Evolutionary conservation across 2,888 invertebrate species (phyloP).

Genomic region (Masnerella sp.): DNA sequence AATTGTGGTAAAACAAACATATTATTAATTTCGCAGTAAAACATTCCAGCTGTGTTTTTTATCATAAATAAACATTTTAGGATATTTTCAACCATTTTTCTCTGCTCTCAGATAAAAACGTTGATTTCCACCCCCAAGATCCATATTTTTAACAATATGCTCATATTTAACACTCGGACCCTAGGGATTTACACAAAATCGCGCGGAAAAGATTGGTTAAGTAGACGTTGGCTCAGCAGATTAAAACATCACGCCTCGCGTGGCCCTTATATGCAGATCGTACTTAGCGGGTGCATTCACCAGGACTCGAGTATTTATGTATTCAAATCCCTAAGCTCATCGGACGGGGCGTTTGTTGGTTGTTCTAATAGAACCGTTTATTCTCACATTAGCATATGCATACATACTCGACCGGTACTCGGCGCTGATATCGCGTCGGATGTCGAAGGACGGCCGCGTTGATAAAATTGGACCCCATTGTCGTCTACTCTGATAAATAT

Average conservation of each 20-base stretch:
- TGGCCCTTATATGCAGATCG: conserved; percentile 68
- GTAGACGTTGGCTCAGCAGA: conserved; percentile 60
- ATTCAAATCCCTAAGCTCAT: conserved; percentile 76
- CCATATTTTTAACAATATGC: conserved; percentile 23
- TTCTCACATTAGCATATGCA: conserved; percentile 75
- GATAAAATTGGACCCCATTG: conserved; percentile 55
- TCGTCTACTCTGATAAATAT: conserved; percentile 56
- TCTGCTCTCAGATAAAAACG: too few species aligned
- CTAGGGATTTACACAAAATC: conserved; percentile 39
- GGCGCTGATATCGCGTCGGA: conserved; percentile 41
- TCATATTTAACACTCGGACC: conserved; percentile 27
- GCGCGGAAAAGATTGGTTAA: conserved; percentile 64
- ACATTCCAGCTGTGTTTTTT: too few species aligned
- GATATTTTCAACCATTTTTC: too few species aligned
- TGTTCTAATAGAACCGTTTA: conserved; percentile 76
- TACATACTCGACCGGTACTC: conserved; percentile 53
- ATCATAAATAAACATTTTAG: too few species aligned
- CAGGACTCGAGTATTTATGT: conserved; percentile 72
- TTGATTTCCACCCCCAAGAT: too few species aligned
- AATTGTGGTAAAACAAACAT: too few species aligned
- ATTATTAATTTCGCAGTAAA: too few species aligned
- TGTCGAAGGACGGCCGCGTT: conserved; percentile 48
- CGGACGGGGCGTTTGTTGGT: conserved; percentile 74
- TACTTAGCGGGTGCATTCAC: conserved; percentile 59
- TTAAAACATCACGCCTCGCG: conserved; percentile 71